Conservation (phyloP, 1,140 invertebrate species). For the Trachymyrmex cornetzi region DNA sequence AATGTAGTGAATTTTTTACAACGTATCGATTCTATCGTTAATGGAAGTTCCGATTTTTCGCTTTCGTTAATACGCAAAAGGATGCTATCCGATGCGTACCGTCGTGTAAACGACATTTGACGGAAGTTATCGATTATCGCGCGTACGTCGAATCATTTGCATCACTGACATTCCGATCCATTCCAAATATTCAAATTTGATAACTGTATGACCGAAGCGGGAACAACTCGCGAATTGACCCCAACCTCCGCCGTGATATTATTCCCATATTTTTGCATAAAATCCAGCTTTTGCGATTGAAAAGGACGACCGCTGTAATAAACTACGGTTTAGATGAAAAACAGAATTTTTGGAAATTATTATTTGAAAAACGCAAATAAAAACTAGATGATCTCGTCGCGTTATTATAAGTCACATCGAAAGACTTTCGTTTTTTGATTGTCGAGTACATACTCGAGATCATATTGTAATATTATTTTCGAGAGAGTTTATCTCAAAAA, state of each 20-base stretch:
- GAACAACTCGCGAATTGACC: constrained; percentile 34
- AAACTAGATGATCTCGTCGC: background rate
- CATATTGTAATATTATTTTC: constrained; percentile 22
- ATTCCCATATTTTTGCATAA: constrained; percentile 24
- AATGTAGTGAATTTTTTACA: constrained; percentile 39
- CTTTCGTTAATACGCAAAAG: constrained; percentile 21
- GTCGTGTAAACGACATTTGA: constrained; percentile 33
- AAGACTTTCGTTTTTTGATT: background rate
- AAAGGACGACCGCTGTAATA: constrained; percentile 17
- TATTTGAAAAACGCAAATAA: constrained; percentile 3
- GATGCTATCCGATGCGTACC: background rate
- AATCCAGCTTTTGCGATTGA: constrained; percentile 2
- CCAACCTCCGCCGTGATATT: background rate
- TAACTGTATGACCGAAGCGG: constrained; percentile 26
- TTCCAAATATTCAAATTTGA: constrained; percentile 32
- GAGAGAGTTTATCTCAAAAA: constrained; percentile 6
- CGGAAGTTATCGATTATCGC: constrained; percentile 30
- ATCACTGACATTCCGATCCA: background rate
- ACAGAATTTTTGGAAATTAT: background rate
- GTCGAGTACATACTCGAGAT: background rate
- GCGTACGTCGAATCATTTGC: constrained; percentile 24
- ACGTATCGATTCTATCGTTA: constrained; percentile 25
- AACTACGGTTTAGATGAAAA: background rate
- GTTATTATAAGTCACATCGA: background rate
- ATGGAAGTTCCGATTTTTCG: constrained; percentile 38